A percentile compares a stretch with the other conserved stretches of the same genome.
Conservation (phyloP, 1,140 invertebrate genomes). For the Diorhabda sublineata region DNA sequence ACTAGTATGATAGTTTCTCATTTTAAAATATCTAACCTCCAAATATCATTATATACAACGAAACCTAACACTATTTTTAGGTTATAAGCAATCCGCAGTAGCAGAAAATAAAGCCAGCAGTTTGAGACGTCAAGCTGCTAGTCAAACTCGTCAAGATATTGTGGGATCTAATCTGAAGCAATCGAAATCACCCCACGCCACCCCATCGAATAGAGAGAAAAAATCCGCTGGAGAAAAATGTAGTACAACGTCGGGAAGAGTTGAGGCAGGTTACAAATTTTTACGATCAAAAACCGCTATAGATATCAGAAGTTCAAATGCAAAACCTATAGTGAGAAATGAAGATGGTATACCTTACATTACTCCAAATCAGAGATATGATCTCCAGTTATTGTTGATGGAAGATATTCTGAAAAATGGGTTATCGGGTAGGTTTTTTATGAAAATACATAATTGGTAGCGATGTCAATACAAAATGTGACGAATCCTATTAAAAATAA, state of each 20-base stretch:
- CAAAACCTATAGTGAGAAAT: conserved; percentile 46
- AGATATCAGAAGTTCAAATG: conserved; percentile 47
- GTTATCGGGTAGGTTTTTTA: conserved; percentile 56
- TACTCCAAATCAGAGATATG: conserved; percentile 76
- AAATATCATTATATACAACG: too few species aligned
- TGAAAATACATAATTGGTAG: too few species aligned
- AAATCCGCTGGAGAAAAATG: conserved; percentile 17
- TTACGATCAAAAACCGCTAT: conserved; percentile 53
- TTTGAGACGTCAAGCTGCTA: conserved; percentile 31
- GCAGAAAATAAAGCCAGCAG: conserved; percentile 29
- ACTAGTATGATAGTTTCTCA: too few species aligned
- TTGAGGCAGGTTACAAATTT: conserved; percentile 32
- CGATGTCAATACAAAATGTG: too few species aligned
- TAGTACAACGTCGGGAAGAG: conserved; percentile 21
- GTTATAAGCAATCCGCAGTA: conserved; percentile 18
- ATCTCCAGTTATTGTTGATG: conserved; percentile 72
- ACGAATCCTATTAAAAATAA: too few species aligned
- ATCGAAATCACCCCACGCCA: not conserved
- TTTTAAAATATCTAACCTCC: too few species aligned
- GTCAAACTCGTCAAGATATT: conserved; percentile 14
- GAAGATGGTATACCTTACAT: conserved; percentile 63
- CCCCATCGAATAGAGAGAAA: not conserved
- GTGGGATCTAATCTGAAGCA: conserved; percentile 3
- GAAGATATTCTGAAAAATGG: conserved; percentile 75
- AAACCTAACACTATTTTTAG: conserved; percentile 2